Evolutionary conservation across 2,797 vertebrate species (phyloP), one percentile per base, ranked within the genome.

Genomic region (Clarias fuscus): DNA sequence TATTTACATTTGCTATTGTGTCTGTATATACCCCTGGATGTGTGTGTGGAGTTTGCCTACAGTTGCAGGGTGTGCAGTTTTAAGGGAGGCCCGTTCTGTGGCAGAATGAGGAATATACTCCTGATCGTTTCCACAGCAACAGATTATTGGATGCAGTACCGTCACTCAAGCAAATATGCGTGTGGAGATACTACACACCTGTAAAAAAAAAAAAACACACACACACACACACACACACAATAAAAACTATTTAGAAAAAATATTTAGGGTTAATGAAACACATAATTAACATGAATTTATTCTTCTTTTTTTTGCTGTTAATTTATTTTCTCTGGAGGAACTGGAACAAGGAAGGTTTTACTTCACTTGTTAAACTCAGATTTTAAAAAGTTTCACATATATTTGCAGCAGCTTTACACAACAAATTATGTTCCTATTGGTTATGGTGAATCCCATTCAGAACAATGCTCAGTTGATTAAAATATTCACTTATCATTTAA

Each of bases 61-160:
- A 94, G 93, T 92, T 93, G 89, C 93, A 95, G 93, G 92, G 95
- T 95, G 95, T 95, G 95, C 94, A 96, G 94, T 92, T 95, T 95
- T 67, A 95, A 96, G 94, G 94, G 94, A 85, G 93, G 93, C 90
- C 86, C 95, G 93, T 95, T 96, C 92, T 96, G 95, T 93, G 94
- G 94, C 70, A 93, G 94, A 89, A 91, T 95, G 89, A 94, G 93
- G 92, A 96, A 95, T 92, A 95, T 95, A 92, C 94, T 95, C 89
- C 90, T 95, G 91, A 95, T 95, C 71, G 95, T 96, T 94, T 95
- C 95, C 95, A 96, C 94, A 91, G 96, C 95, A 95, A 95, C 95
- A 84, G 94, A 95, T 93, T 95, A 95, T 89, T 96, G 94, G 94
- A 94, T 95, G 93, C 94, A 95, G 92, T 94, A 95, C 88, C 92